phyloP scores from a whole-genome alignment of 2,113 vertebrate genomes.

The Telmatochromis sp. region DNA sequence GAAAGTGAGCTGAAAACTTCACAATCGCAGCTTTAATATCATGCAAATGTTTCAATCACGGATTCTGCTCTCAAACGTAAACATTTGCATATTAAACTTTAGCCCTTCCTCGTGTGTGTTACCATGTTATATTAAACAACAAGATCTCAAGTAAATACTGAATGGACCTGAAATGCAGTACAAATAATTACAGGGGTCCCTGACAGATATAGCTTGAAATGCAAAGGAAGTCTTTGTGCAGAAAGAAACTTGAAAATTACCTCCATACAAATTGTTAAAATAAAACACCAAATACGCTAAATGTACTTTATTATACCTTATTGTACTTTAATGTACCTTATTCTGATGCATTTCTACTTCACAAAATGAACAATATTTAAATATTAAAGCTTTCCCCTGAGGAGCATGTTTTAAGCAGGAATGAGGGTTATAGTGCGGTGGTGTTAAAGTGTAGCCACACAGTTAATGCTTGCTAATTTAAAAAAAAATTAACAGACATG shows the following conservation, averaged over 20 bases:
- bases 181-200: neutral
- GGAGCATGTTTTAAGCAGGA: accelerated
- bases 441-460: neutral
- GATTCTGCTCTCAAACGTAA: neutral
- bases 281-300: neutral
- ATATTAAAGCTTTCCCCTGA: neutral
- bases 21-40: neutral
- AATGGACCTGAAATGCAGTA: neutral
- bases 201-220: neutral
- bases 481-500: neutral
- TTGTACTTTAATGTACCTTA: neutral
- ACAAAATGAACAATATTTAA: neutral
- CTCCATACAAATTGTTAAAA: neutral
- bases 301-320: neutral
- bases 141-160: neutral
- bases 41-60: neutral
- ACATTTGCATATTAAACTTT: neutral
- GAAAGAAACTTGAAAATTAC: neutral
- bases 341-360: neutral
- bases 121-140: neutral
- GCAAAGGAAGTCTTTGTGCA: accelerated
- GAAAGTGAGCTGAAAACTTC: neutral
- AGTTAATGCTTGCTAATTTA: neutral
- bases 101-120: neutral
- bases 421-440: neutral